Base-by-base conservation (phyloP, 64 coral and sea anemone genomes). In the Actinia tenebrosa region DNA sequence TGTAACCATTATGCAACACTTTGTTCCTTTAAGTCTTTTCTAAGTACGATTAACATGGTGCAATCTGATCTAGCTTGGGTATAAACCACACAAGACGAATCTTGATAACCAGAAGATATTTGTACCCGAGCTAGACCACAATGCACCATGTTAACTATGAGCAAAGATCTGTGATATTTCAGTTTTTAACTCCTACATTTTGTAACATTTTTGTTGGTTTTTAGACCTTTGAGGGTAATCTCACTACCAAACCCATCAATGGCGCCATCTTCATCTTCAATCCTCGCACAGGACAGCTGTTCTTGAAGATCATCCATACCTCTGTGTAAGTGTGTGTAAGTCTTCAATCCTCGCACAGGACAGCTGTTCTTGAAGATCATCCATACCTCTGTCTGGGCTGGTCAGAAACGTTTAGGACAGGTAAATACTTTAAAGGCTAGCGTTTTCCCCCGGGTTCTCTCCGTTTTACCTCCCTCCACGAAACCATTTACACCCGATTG, bases 191-290 rank as follows among this genome's bases (percentile, higher is more conserved):
- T 58, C 22, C 30, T 58, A 10, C 7, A 16, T 58, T 58, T 16
- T 16, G 15, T 10, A 58, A 10, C 56, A 13, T 58, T 58, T 0
- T 58, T 58, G 6, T 58, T 58, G 10, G 5, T 16, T 75, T 75
- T 26, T 75, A 99, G 97, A 99, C 97, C 54, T 99, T 99, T 63
- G 97, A 99, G 82, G 97, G 97, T 89, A 99, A 99, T 78, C 84
- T 99, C 52, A 99, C 97, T 44, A 99, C 97, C 17, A 99, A 99
- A 55, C 97, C 97, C 0, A 99, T 99, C 88, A 99, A 99, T 83
- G 97, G 97, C 9, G 97, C 97, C 52, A 99, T 99, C 75, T 99
- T 99, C 37, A 99, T 99, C 86, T 99, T 99, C 93, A 99, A 99
- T 91, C 97, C 97, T 83, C 90, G 97, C 10, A 99, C 97, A 46